Base-by-base conservation (phyloP, 1,140 invertebrate genomes). In the Drosophila setifemur region DNA sequence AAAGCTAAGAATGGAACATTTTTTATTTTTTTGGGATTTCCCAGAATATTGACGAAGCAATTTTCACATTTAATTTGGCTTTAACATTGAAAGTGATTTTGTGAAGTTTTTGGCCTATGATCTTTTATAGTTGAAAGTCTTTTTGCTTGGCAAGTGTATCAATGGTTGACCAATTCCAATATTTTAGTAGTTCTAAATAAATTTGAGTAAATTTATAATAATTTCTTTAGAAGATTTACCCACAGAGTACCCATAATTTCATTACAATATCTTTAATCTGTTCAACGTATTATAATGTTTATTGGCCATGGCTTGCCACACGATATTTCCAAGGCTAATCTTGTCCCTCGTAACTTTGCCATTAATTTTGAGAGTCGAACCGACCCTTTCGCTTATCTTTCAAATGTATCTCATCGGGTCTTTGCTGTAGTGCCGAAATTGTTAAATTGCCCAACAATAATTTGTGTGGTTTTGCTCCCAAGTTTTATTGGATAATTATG, bases 401-500 rank as follows among this genome's bases (percentile, higher is more conserved):
- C 35, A 33, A 16, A 35, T 9, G 21, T 16, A 29, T 29, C 44
- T 35, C 7, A 25, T n/a, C 16, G 39, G 43, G 49, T 73, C 45
- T 71, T 71, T 44, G 35, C 45, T 25, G 31, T 21, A 44, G 35
- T 60, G 60, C 49, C 45, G 52, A 42, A 47, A 53, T 23, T 55
- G 64, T 43, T 69, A 50, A 64, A 64, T 55, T 37, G 50, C 45
- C 50, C 31, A 25, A 39, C 35, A 64, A 77, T 73, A 78, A 77
- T 78, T 73, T 57, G 28, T 63, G 63, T 64, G 70, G 70, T 55
- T 69, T 64, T 57, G 37, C 50, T 45, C 23, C 40, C 47, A 79
- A 79, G 50, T 78, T 79, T 79, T 74, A 79, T 78, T 78, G 63
- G 70, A 74, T 78, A 78, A 81, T 78, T 81, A 81, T n/a, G n/a